Evolutionary conservation across 2,888 invertebrate species (phyloP).

Genomic region (Acleris laterana): DNA sequence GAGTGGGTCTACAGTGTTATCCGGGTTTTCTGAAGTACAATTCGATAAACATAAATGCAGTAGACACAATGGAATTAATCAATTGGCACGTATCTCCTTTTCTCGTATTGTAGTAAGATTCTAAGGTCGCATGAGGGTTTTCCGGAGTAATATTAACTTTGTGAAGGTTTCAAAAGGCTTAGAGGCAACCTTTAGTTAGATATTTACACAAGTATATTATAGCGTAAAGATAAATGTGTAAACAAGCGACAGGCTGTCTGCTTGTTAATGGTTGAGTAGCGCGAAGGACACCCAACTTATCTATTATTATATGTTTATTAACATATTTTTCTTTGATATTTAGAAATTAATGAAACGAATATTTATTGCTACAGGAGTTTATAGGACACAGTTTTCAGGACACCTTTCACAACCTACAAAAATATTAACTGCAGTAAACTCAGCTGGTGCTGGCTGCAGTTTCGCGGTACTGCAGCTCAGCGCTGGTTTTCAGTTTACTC

Average conservation of each 20-base stretch:
- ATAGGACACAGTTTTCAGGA: too few species aligned
- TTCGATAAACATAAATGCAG: not conserved
- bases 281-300: slow-evolving; percentile 12
- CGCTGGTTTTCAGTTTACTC: too few species aligned
- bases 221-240: too few species aligned
- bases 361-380: too few species aligned
- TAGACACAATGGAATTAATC: slow-evolving; percentile 1
- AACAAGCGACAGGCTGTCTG: slow-evolving; percentile 4
- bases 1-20: too few species aligned
- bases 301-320: not conserved
- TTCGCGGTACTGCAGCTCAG: too few species aligned
- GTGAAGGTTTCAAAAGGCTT: slow-evolving; percentile 32
- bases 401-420: too few species aligned
- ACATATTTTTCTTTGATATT: too few species aligned
- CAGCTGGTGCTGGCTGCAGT: too few species aligned
- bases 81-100: slow-evolving; percentile 32
- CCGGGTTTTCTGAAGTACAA: not conserved
- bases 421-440: too few species aligned
- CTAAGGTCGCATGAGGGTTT: slow-evolving; percentile 13
- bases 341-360: too few species aligned
- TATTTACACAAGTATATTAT: slow-evolving; percentile 13
- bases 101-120: slow-evolving; percentile 5
- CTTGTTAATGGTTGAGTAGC: slow-evolving; percentile 3
- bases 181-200: not conserved
- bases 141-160: slow-evolving; percentile 14